Evolutionary conservation across 2,113 vertebrate species (phyloP), one percentile per base, ranked within the genome.

Genomic region (Catharus minimus): DNA sequence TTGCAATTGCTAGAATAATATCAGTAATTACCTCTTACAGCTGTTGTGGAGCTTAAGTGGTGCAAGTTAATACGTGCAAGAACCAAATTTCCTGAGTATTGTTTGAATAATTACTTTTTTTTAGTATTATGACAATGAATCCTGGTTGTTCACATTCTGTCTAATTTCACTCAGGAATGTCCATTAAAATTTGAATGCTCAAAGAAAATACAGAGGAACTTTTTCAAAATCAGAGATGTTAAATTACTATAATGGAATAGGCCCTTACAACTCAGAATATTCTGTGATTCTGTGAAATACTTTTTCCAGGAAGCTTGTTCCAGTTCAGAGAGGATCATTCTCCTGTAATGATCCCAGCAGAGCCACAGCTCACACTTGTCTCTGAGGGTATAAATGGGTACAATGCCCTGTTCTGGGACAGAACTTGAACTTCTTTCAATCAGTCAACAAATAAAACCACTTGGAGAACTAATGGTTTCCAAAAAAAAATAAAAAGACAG

Each of bases 401-500:
- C 49, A 92, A 20, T 57, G 69, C 46, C 65, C 74, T 79, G 66
- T 46, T 92, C 71, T 87, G 81, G 84, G 74, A 33, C 78, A 82
- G 78, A 44, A 64, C 32, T 52, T 53, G 30, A 53, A 53, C 47
- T 64, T 53, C 71, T 85, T 89, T 92, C 87, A 91, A 61, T 73
- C 84, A 87, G n/a, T 55, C 74, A 82, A 84, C 84, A 87, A 91
- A 94, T 76, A 75, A 91, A 96, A 93, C 46, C 84, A 82, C 71
- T 73, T 41, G 58, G 78, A 85, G 21, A 73, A 47, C 71, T 50
- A 78, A 76, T 43, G 32, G 81, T n/a, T 93, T 87, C 64, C 38
- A 55, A 66, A 86, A 82, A 82, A 49, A 60, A 74, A 28, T 36
- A 22, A 41, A 67, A 27, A 44, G 19, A 20, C n/a, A 8, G 33